phyloP scores from a whole-genome alignment of 1,140 invertebrate genomes.

The Pachyrhynchus sulphureomaculatus region DNA sequence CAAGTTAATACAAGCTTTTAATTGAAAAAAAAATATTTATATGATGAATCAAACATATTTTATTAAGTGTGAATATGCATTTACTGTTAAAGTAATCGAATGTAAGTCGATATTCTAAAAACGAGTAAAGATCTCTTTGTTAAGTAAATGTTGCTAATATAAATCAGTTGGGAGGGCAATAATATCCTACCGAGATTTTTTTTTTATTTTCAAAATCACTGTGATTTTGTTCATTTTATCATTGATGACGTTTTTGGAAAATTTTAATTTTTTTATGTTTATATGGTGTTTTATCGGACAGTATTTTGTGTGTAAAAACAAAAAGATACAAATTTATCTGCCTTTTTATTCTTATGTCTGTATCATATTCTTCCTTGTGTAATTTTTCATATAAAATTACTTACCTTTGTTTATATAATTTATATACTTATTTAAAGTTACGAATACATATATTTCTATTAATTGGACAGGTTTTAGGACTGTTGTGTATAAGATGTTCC shows the following conservation, averaged over 20 bases:
- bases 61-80: neutral
- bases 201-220: slow-evolving; percentile 19
- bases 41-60: neutral
- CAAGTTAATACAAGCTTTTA: too few relatives aligned
- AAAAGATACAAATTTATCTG: slow-evolving; percentile 1
- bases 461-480: slow-evolving; percentile 44
- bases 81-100: slow-evolving; percentile 8
- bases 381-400: slow-evolving; percentile 32
- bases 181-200: neutral
- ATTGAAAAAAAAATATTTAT: slow-evolving; percentile 5
- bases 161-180: neutral
- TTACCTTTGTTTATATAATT: slow-evolving; percentile 40
- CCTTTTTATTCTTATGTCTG: neutral
- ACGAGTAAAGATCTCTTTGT: slow-evolving; percentile 1
- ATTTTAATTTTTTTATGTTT: neutral
- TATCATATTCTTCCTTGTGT: slow-evolving; percentile 11
- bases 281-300: slow-evolving; percentile 12
- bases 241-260: slow-evolving; percentile 1
- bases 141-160: neutral
- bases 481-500: slow-evolving; percentile 42
- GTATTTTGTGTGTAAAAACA: slow-evolving; percentile 19
- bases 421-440: slow-evolving; percentile 45
- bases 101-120: slow-evolving; percentile 9
- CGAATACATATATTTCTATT: slow-evolving; percentile 45
- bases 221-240: slow-evolving; percentile 21